A percentile compares a stretch with the other conserved stretches of the same genome.
Evolutionary conservation across 2,113 vertebrate genomes (phyloP).

Genomic region (Urocolius indicus): DNA sequence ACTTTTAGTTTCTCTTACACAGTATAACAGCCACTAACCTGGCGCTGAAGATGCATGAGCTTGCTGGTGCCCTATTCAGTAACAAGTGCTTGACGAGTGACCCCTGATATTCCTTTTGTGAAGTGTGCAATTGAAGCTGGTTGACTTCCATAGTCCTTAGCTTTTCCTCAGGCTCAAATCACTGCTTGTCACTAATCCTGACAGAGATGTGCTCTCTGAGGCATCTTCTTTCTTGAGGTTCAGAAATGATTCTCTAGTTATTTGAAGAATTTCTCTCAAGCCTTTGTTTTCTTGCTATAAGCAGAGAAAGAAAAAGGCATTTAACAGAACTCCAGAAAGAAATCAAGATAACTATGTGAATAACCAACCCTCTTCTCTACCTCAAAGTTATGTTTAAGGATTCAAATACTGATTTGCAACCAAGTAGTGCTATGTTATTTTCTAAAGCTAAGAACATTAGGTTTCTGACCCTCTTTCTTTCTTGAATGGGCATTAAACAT

Average conservation of each 20-base stretch:
- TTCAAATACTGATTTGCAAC: neutral
- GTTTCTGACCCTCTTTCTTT: neutral
- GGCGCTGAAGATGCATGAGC: neutral
- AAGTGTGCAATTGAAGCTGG: slow-evolving; percentile 34
- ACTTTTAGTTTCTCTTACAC: neutral
- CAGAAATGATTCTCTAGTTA: slow-evolving; percentile 94
- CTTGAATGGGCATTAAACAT: neutral
- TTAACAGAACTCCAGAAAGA: neutral
- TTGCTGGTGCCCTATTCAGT: slow-evolving; percentile 58
- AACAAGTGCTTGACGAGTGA: slow-evolving; percentile 50
- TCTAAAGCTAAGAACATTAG: neutral
- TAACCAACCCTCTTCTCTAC: neutral
- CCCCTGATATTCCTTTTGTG: slow-evolving; percentile 36
- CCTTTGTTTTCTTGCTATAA: slow-evolving; percentile 90
- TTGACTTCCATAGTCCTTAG: slow-evolving; percentile 69
- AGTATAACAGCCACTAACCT: slow-evolving; percentile 17
- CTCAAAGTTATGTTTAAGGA: neutral
- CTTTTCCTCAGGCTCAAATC: slow-evolving; percentile 91
- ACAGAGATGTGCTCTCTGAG: slow-evolving; percentile 88
- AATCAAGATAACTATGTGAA: neutral
- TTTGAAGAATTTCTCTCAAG: slow-evolving; percentile 93
- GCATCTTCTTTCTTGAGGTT: slow-evolving; percentile 88
- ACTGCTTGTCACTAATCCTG: slow-evolving; percentile 85
- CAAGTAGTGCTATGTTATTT: neutral
- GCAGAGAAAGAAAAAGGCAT: slow-evolving; percentile 9